Evolutionary conservation across 2,888 invertebrate species (phyloP), one percentile per base, ranked within the genome.

Genomic region (Sialis fuliginosa): DNA sequence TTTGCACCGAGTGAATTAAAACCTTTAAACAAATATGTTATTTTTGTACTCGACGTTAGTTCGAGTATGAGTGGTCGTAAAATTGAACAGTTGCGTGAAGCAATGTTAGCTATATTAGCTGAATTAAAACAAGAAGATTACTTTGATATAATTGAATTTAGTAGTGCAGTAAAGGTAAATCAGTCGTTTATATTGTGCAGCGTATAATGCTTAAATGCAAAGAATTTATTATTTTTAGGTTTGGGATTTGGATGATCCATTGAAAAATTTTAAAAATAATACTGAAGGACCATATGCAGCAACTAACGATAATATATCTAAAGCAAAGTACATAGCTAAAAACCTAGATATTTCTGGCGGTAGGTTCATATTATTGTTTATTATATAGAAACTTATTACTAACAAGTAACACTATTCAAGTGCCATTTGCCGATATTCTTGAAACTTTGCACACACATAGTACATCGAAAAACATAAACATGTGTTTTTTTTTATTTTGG

Each of bases 21-120:
- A 13, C 69, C 77, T 3, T 63, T 81, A 42, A 69, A 66, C 49
- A 82, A 83, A 59, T 74, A 79, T 55, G 76, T 79, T 5, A 70
- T 83, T 7, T 85, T 85, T 59, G 77, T 84, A n/a, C 64, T 85
- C 56, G 85, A 85, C 59, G 75, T 79, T 0, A 81, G 81, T 33
- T 81, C 82, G 6, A 82, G 82, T 44, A 85, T 85, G 84, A 65
- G 67, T 53, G 82, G 77, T 22, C 67, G 68, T 46, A 80, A 80
- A 64, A 72, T 83, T 39, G 61, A 65, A 22, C 81, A 83, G 61
- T 63, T 81, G n/a, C 71, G 74, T 46, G 70, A 74, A 48, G 81
- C 83, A 30, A 81, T 83, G 79, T 62, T 67, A 50, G 70, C 71
- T 42, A 82, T 83, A 50, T 66, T 84, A n/a, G 62, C 64, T 7